Base-by-base conservation (phyloP, 2,797 vertebrate species). In the Silurus aristotelis region DNA sequence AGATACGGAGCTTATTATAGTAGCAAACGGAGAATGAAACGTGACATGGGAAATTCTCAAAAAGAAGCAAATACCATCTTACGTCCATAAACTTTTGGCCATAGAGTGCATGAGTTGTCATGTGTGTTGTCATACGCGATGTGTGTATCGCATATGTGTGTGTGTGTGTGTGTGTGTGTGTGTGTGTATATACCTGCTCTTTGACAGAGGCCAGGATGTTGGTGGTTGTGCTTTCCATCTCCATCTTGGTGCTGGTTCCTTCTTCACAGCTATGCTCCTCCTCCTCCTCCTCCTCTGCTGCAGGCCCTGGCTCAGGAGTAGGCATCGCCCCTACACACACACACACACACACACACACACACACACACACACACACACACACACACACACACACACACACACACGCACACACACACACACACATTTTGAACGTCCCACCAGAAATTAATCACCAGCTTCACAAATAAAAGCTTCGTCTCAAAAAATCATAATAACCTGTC, bases 181-280 rank as follows among this genome's bases (percentile, higher is more conserved):
- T 73, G 43, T n/a, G 22, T 48, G 71, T 52, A 4, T 9, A 27
- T 93, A 96, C 98, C 97, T 99, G 98, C 92, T 99, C 98, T 94
- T 99, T 99, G 55, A 99, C 98, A 22, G 98, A 99, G 80, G 98
- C 98, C 91, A 99, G 90, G 89, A 99, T 97, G 93, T 96, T 99
- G n/a, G 93, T 98, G 91, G 98, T 97, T 87, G 96, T 83, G 79
- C 87, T 70, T 76, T 96, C 96, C 9, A 92, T 85, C 87, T 93
- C 95, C 94, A 96, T 96, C 93, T 95, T 95, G 91, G 92, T 93
- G 66, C 95, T 91, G 82, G 94, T 93, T 87, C 93, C 88, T 89
- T 96, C 96, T 27, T 94, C 91, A 88, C 91, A 90, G 31, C 89
- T 89, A 81, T 91, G 92, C 82, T 91, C 95, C 89, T 97, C 97